These are phyloP conservation scores for Metridium senile DNA, from an alignment of 92 coral and sea anemone genomes.

Conservation along the genomic window DNA sequence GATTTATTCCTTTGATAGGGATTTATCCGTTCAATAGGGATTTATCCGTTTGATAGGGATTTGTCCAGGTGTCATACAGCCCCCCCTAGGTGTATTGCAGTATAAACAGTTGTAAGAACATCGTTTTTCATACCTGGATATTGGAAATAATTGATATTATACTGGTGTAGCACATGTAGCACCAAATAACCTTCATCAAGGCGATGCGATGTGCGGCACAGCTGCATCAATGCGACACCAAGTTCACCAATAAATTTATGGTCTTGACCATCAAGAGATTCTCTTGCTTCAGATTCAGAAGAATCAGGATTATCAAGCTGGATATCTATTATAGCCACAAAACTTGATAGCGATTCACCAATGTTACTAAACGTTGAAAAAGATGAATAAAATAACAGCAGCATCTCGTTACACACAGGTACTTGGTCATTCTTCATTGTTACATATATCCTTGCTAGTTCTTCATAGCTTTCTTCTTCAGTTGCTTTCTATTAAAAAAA, in stretches of 20 bases:
- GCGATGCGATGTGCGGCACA: slow-evolving; percentile 30
- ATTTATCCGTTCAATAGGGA: too few relatives aligned
- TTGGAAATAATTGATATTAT: slow-evolving; percentile 57
- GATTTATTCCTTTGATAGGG: too few relatives aligned
- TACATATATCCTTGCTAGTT: slow-evolving; percentile 64
- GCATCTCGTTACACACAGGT: slow-evolving; percentile 36
- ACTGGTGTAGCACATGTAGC: slow-evolving; percentile 70
- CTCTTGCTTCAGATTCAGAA: slow-evolving; percentile 31
- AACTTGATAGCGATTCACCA: slow-evolving; percentile 49
- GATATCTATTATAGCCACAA: slow-evolving; percentile 28
- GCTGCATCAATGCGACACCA: slow-evolving; percentile 74
- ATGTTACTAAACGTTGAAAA: slow-evolving; percentile 33
- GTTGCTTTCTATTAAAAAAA: slow-evolving; percentile 45
- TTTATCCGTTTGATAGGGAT: too few relatives aligned
- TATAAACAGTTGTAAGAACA: too few relatives aligned
- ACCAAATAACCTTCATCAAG: slow-evolving; percentile 64
- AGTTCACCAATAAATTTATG: slow-evolving; percentile 64
- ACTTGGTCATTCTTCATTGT: slow-evolving; percentile 61
- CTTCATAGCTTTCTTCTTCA: slow-evolving; percentile 63
- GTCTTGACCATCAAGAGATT: slow-evolving; percentile 54
- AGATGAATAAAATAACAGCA: slow-evolving; percentile 46
- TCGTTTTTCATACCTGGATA: slow-evolving; percentile 60
- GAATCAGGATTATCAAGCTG: slow-evolving; percentile 27
- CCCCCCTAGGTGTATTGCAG: too few relatives aligned
- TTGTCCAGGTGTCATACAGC: too few relatives aligned